phyloP scores from a whole-genome alignment of 2,797 vertebrate genomes.

The Acanthiza pusilla region DNA sequence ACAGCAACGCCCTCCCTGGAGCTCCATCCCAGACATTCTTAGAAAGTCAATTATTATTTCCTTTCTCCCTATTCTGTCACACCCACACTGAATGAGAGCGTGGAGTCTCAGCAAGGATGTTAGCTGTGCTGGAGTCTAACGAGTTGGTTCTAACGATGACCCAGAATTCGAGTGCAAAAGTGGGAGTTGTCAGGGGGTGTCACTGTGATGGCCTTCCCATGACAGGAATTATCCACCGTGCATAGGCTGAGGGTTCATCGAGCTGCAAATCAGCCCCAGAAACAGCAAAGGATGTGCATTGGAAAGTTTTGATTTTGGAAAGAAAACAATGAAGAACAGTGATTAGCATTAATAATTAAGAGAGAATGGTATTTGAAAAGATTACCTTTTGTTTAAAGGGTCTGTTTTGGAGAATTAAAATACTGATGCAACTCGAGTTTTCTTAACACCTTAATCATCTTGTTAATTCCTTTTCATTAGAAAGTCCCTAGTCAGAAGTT shows the following conservation, averaged over 20 bases:
- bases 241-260: not conserved
- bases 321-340: constrained; percentile 20
- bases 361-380: constrained; percentile 31
- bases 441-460: constrained; percentile 46
- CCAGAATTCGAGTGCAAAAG: not conserved
- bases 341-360: constrained; percentile 65
- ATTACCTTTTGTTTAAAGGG: not conserved
- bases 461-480: constrained; percentile 56
- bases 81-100: not conserved
- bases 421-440: not conserved
- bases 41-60: not conserved
- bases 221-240: not conserved
- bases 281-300: not conserved
- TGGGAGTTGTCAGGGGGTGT: not conserved
- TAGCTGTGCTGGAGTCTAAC: not conserved
- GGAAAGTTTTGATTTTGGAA: constrained; percentile 2
- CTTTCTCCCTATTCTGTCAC: not conserved
- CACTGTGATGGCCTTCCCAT: not conserved
- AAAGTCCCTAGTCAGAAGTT: constrained; percentile 38
- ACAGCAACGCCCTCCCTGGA: not conserved
- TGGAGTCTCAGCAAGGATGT: not conserved
- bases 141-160: not conserved
- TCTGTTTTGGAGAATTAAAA: not conserved
- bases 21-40: not conserved
- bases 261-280: not conserved